These are phyloP conservation scores for Drosophila planitibia DNA, from an alignment of 2,888 invertebrate species.

Conservation along the genomic window DNA sequence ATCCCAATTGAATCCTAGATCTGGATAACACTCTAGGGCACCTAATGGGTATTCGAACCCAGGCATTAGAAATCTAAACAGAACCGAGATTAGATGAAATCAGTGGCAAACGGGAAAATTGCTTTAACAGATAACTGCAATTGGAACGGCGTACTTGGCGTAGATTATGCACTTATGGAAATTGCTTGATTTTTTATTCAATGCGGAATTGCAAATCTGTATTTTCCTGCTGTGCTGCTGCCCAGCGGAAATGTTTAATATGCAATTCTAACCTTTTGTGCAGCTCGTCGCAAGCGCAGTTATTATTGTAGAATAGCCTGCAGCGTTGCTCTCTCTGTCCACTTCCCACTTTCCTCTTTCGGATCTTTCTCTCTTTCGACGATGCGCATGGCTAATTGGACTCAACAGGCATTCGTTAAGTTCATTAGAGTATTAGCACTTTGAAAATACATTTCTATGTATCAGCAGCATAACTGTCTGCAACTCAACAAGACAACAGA, in stretches of 20 bases:
- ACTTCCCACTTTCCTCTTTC: neutral
- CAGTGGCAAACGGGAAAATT: constrained; percentile 42
- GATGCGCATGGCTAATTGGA: constrained; percentile 1
- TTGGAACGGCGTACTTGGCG: constrained; percentile 19
- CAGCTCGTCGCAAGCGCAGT: constrained; percentile 18
- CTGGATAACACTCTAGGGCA: neutral
- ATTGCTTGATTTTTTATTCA: constrained; percentile 43
- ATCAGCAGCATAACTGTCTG: neutral
- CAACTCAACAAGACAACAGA: neutral
- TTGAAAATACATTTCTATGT: neutral
- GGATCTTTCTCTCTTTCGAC: neutral
- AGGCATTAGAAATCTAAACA: neutral
- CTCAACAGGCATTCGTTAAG: neutral
- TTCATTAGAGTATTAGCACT: neutral
- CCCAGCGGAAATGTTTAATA: constrained; percentile 58
- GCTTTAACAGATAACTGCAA: constrained; percentile 43
- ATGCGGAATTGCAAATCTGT: constrained; percentile 47
- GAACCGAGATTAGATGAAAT: constrained; percentile 24
- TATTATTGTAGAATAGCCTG: constrained; percentile 5
- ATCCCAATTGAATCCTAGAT: neutral
- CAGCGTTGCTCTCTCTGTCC: neutral
- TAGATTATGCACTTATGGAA: constrained; percentile 43
- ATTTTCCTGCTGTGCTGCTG: constrained; percentile 28
- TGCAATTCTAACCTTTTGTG: constrained; percentile 38
- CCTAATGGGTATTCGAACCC: neutral